Evolutionary conservation across 2,888 invertebrate genomes (phyloP), one percentile per base, ranked within the genome.

Genomic region (Tetramorium bicarinatum): DNA sequence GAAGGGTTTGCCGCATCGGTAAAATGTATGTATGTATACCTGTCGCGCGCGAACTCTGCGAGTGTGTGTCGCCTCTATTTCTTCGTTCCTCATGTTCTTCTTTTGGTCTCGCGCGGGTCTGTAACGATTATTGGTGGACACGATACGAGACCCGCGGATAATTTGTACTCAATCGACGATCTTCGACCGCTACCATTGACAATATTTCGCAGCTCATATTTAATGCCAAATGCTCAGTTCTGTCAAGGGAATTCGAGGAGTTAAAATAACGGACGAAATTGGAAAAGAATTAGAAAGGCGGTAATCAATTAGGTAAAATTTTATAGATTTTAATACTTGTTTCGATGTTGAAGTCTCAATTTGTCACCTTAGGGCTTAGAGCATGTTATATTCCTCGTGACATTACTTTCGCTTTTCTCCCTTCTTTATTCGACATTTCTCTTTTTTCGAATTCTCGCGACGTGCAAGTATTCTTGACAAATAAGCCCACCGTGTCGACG

Each of bases 401-500:
- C 34, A 18, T 61, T 62, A 67, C 41, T 59, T 52, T 72, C 69
- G 49, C 47, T 44, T 82, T 62, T 64, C 25, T 62, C n/a, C 44
- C 21, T 76, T 82, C 29, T n/a, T n/a, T 34, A 47, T 66, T 15
- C 18, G 11, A 54, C 18, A 52, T 69, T 76, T 62, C 75, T 75
- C 72, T 21, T 52, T 44, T 52, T 15, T 69, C 82, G 62, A 84
- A 77, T 85, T 88, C 84, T 84, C 82, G 87, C 87, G 61, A 85
- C 67, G 64, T 74, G 82, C 83, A 74, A 89, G 85, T 56, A 82
- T 49, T 67, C 77, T 89, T 94, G 93, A 94, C 92, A 94, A 94
- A 94, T 93, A 92, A 93, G 94, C 92, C 94, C 94, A 94, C 94
- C 94, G 82, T 90, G 93, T 79, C 84, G 83, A 54, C 83, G 85